Conservation (phyloP, 2,888 invertebrate species). For the Zaprionus lineosus region DNA sequence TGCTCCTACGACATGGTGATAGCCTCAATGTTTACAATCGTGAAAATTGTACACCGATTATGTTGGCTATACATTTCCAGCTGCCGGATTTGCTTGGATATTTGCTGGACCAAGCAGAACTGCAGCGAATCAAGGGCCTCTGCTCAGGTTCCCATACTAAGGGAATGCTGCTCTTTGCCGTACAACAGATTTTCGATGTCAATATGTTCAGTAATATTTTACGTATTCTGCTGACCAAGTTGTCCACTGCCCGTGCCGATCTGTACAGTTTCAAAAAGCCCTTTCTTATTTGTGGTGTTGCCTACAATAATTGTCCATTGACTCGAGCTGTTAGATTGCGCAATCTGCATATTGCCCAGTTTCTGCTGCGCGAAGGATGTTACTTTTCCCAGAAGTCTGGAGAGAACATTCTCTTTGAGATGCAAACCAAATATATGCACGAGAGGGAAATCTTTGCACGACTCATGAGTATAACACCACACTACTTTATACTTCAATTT, state of each 20-base stretch:
- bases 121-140: conserved; percentile 47
- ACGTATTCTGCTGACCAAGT: conserved; percentile 82
- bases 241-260: conserved; percentile 80
- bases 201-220: conserved; percentile 67
- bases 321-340: conserved; percentile 84
- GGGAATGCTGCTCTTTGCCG: conserved; percentile 76
- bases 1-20: conserved; percentile 78
- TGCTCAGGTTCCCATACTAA: conserved; percentile 68
- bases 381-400: conserved; percentile 73
- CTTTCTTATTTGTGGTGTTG: conserved; percentile 50
- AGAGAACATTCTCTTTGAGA: conserved; percentile 73
- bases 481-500: too few relatives aligned
- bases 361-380: conserved; percentile 80
- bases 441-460: too few relatives aligned
- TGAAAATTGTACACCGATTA: conserved; percentile 87
- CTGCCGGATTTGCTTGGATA: conserved; percentile 85
- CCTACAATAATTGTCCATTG: conserved; percentile 87
- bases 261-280: conserved; percentile 83
- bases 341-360: conserved; percentile 78
- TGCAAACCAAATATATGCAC: conserved; percentile 55
- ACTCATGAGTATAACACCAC: too few relatives aligned
- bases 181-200: conserved; percentile 73
- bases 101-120: conserved; percentile 83
- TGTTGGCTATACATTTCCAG: conserved; percentile 88
- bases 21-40: conserved; percentile 73